A percentile compares a stretch with the other conserved stretches of the same genome.
Conservation (phyloP, 1,140 invertebrate species). For the Drosophila sulfurigaster region DNA sequence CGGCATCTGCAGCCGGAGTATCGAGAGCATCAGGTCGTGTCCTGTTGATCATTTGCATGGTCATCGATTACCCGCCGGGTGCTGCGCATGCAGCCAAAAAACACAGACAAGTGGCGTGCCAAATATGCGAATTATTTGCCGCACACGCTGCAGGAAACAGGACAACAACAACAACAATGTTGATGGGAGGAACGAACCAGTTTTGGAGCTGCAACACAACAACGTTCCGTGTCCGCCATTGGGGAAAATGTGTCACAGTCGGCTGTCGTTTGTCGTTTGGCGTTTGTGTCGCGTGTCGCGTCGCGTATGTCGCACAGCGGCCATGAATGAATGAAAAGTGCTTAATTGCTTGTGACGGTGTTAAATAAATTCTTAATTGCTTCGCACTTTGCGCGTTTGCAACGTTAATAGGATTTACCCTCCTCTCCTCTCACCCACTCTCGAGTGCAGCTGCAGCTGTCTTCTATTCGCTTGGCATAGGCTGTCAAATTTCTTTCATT, state of each 20-base stretch:
- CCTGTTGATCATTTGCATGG: conserved; percentile 74
- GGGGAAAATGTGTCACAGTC: conserved; percentile 66
- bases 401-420: conserved; percentile 81
- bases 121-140: conserved; percentile 81
- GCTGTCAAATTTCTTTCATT: conserved; percentile 71
- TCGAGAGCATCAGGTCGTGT: conserved; percentile 12
- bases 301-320: conserved; percentile 15
- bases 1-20: not conserved
- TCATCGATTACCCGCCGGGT: conserved; percentile 66
- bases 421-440: conserved; percentile 8
- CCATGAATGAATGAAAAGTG: conserved; percentile 84
- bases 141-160: conserved; percentile 54
- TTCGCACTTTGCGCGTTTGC: conserved; percentile 85
- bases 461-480: conserved; percentile 9
- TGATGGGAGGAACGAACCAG: not conserved
- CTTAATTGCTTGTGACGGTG: conserved; percentile 85
- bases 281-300: conserved; percentile 17
- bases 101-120: conserved; percentile 72
- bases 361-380: conserved; percentile 85
- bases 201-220: conserved; percentile 1
- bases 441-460: not conserved
- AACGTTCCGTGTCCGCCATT: conserved; percentile 32
- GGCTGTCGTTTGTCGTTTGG: conserved; percentile 27
- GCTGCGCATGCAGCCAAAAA: conserved; percentile 57
- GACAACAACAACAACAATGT: conserved; percentile 26